These are phyloP conservation scores for Odobenus rosmarus DNA, from an alignment of 2,113 vertebrate genomes.

Conservation along the genomic window DNA sequence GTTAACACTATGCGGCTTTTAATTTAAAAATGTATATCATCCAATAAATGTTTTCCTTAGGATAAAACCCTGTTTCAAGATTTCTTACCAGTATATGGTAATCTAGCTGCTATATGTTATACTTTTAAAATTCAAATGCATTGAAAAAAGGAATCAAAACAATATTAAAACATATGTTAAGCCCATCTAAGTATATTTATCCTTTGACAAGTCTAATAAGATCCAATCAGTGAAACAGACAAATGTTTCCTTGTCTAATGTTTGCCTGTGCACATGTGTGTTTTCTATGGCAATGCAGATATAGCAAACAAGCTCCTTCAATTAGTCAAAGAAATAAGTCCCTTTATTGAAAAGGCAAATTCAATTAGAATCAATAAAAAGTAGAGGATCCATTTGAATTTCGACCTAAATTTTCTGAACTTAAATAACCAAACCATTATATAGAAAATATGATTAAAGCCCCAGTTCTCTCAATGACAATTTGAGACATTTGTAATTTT, in stretches of 20 bases:
- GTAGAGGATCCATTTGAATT: constrained; percentile 10
- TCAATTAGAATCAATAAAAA: not conserved
- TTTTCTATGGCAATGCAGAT: not conserved
- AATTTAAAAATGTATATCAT: not conserved
- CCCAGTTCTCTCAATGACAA: not conserved
- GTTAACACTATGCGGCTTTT: not conserved
- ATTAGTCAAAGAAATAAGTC: constrained; percentile 12
- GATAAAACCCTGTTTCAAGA: not conserved
- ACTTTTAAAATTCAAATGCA: not conserved
- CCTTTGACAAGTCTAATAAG: not conserved
- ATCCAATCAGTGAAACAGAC: not conserved
- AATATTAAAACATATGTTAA: not conserved
- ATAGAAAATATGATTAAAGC: not conserved
- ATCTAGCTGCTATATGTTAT: not conserved
- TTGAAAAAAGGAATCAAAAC: not conserved
- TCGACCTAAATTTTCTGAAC: not conserved
- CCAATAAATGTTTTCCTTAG: not conserved
- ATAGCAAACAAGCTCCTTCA: not conserved
- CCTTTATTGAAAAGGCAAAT: not conserved
- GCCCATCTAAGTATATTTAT: not conserved
- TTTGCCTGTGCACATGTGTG: not conserved
- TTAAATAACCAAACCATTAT: not conserved
- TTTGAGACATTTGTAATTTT: not conserved
- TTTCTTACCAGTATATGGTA: not conserved
- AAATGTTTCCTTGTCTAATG: not conserved